Evolutionary conservation across 2,113 vertebrate species (phyloP), one percentile per base, ranked within the genome.

Genomic region (Oxygymnocypris stewartii): DNA sequence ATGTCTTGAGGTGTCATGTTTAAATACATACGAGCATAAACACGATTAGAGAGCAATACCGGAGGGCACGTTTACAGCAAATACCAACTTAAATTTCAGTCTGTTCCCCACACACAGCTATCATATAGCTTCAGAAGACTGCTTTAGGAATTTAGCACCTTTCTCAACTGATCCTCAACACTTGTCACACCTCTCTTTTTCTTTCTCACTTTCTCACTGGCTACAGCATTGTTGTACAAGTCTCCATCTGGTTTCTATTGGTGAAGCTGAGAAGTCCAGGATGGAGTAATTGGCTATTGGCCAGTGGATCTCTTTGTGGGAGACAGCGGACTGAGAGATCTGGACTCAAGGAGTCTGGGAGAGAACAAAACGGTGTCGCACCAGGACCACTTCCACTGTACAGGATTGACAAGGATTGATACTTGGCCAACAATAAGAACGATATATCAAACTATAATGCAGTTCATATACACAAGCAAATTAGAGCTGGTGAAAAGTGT

Each of bases 211-310:
- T 61, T 87, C 69, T 73, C 69, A 73, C 47, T 73, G 85, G 89
- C 85, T 76, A 63, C 59, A 81, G 25, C 78, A 79, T 85, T 87
- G 87, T 89, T 88, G 86, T 90, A 83, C 51, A 78, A 79, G 49
- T 87, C 40, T 79, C 88, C 91, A 92, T 92, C 90, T 92, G 91
- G 84, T 88, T 91, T 91, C 89, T 85, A 90, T 92, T 91, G 90
- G 87, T 86, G 88, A 85, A 87, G 61, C 79, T 81, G 86, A 90
- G 86, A 77, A 86, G 86, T 84, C 65, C 85, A 88, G 89, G 79
- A 85, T 90, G 85, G 86, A 89, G 82, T 28, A 16, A 18, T 87
- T 91, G 91, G 90, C 88, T 6, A n/a, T 13, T 40, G 71, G 86
- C 90, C 90, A 91, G 69, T 63, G 44, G 65, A 85, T 85, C 86